Evolutionary conservation across 2,888 invertebrate species (phyloP).

Genomic region (Drosophila mettleri): DNA sequence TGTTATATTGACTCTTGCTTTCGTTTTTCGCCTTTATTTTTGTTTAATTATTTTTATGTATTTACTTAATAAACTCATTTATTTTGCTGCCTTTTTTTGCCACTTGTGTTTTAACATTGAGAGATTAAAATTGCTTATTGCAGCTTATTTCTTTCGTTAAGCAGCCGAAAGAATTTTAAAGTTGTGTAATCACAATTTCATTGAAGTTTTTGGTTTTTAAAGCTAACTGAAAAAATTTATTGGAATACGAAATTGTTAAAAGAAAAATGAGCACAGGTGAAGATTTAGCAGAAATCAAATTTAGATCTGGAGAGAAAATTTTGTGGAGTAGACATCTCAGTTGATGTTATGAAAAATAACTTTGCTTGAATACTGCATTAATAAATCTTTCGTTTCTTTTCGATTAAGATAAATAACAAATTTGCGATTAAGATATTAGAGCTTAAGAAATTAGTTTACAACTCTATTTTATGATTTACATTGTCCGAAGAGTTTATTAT

Average conservation of each 20-base stretch:
- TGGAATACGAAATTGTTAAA: slow-evolving; percentile 11
- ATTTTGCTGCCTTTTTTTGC: slow-evolving; percentile 23
- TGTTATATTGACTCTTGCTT: slow-evolving; percentile 14
- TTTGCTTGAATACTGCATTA: too few relatives aligned
- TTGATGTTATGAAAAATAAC: too few relatives aligned
- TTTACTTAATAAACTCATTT: slow-evolving; percentile 48
- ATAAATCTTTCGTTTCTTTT: too few relatives aligned
- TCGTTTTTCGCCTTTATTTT: slow-evolving; percentile 1
- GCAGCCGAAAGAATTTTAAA: slow-evolving; percentile 45
- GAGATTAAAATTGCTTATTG: slow-evolving; percentile 53
- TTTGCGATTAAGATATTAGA: too few relatives aligned
- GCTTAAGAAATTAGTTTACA: too few relatives aligned
- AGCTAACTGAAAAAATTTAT: slow-evolving; percentile 9
- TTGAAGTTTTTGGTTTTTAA: slow-evolving; percentile 37
- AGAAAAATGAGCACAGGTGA: not conserved
- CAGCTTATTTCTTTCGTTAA: slow-evolving; percentile 39
- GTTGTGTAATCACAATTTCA: slow-evolving; percentile 52
- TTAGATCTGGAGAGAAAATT: not conserved
- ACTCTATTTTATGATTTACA: not conserved
- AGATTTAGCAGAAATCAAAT: not conserved
- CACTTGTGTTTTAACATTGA: slow-evolving; percentile 34
- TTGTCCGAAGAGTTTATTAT: not conserved
- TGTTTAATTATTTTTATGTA: slow-evolving; percentile 37
- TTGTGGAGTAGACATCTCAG: too few relatives aligned
- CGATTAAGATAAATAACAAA: too few relatives aligned